Evolutionary conservation across 2,888 invertebrate species (phyloP), one percentile per base, ranked within the genome.

Genomic region (Philonicus albiceps): DNA sequence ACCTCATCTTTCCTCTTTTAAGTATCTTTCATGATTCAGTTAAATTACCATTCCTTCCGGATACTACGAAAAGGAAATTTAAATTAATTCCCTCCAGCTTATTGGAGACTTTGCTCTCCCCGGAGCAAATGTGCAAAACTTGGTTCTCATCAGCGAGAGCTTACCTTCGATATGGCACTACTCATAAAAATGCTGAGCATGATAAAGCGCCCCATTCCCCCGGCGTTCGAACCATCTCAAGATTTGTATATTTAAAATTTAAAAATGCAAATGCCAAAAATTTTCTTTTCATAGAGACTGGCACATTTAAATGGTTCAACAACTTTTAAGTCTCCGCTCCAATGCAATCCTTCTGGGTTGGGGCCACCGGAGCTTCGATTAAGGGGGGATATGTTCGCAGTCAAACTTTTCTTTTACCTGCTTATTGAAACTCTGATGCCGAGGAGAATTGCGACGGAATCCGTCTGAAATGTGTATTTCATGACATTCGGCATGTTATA

Each of bases 331-430:
- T 8, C 76, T 40, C 40, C 40, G n/a, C 4, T 6, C 16, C 19
- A 8, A 0, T 34, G 22, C 11, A 22, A 40, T n/a, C 76, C 40
- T 76, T 37, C 3, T 76, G n/a, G n/a, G 4, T 16, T 76, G n/a
- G n/a, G 4, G n/a, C n/a, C 74, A 31, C 19, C 74, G 6, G 40
- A 76, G 37, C 76, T 80, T 80, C 80, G 80, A 80, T 80, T 80
- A n/a, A 11, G 5, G 49, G 6, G n/a, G 49, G 49, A 78, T 78
- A 43, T 78, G 78, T 37, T 43, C 40, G 78, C 49, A 49, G 49
- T 5, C 49, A 27, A 64, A 64, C 19, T 27, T 80, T 80, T 31
- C 53, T 49, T 53, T 53, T 30, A 80, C 80, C 53, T 53, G 49
- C 30, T 53, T 53, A 80, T 49, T 80, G 80, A 49, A 80, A 43